Evolutionary conservation across 2,797 vertebrate genomes (phyloP).

Genomic region (Anabacerthia variegaticeps): DNA sequence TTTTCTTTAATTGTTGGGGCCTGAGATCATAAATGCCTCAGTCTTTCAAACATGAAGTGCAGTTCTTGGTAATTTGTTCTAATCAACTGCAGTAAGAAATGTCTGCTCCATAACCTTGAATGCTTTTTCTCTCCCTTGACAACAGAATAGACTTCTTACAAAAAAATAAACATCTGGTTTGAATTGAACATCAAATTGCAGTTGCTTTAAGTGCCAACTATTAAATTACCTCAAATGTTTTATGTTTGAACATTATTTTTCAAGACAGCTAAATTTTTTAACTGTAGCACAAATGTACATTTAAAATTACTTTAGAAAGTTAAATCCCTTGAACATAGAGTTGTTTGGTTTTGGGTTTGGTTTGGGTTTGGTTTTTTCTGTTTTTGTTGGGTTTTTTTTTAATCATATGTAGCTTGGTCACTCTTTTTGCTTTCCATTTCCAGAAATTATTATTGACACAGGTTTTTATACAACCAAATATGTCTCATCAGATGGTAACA

Average conservation of each 20-base stretch:
- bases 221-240: conserved; percentile 68
- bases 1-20: conserved; percentile 15
- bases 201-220: conserved; percentile 69
- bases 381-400: not conserved
- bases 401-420: not conserved
- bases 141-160: conserved; percentile 49
- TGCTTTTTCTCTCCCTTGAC: conserved; percentile 60
- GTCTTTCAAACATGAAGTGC: conserved; percentile 22
- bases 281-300: not conserved
- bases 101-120: conserved; percentile 34
- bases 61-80: conserved; percentile 55
- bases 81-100: conserved; percentile 56
- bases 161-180: conserved; percentile 73
- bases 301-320: conserved; percentile 12
- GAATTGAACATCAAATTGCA: conserved; percentile 73
- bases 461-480: not conserved
- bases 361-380: not conserved
- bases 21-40: conserved; percentile 40
- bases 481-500: not conserved
- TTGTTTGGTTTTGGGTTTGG: not conserved
- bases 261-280: conserved; percentile 12
- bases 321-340: conserved; percentile 7
- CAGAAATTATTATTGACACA: not conserved
- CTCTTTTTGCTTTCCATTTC: not conserved
- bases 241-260: conserved; percentile 53